Evolutionary conservation across 2,113 vertebrate species (phyloP).

Genomic region (Oxygymnocypris stewartii): DNA sequence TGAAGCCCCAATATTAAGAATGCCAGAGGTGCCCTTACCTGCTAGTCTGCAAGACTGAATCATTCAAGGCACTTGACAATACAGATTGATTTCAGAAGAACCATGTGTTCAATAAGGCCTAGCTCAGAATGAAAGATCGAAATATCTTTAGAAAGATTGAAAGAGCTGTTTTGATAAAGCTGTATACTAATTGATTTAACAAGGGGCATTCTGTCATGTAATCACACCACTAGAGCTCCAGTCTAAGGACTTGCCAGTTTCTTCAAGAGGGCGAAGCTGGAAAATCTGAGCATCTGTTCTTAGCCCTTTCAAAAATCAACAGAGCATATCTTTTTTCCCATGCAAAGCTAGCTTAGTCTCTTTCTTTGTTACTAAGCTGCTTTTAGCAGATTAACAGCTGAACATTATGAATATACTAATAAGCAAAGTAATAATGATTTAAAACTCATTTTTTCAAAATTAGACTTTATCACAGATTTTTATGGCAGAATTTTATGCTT

Average conservation of each 20-base stretch:
- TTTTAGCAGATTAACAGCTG: background rate
- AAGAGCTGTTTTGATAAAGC: constrained; percentile 3
- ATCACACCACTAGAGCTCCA: background rate
- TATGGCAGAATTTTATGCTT: background rate
- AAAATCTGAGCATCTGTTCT: constrained; percentile 6
- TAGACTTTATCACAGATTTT: background rate
- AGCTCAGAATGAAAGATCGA: background rate
- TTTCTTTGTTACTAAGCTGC: background rate
- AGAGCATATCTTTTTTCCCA: background rate
- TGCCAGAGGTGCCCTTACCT: constrained; percentile 33
- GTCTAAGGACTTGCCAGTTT: background rate
- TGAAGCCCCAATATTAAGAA: constrained; percentile 6
- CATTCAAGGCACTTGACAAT: constrained; percentile 8
- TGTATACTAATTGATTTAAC: background rate
- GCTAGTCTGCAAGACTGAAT: constrained; percentile 8
- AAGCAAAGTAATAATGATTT: constrained; percentile 7
- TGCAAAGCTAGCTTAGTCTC: background rate
- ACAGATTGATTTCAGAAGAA: constrained; percentile 30
- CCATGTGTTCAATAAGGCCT: background rate
- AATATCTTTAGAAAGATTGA: background rate
- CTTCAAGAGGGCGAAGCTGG: background rate
- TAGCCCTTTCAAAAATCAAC: background rate
- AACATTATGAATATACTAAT: constrained; percentile 6
- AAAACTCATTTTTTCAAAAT: background rate
- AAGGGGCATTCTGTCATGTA: constrained; percentile 6